Base-by-base conservation (phyloP, 1,140 invertebrate species). In the Theocolax elegans region DNA sequence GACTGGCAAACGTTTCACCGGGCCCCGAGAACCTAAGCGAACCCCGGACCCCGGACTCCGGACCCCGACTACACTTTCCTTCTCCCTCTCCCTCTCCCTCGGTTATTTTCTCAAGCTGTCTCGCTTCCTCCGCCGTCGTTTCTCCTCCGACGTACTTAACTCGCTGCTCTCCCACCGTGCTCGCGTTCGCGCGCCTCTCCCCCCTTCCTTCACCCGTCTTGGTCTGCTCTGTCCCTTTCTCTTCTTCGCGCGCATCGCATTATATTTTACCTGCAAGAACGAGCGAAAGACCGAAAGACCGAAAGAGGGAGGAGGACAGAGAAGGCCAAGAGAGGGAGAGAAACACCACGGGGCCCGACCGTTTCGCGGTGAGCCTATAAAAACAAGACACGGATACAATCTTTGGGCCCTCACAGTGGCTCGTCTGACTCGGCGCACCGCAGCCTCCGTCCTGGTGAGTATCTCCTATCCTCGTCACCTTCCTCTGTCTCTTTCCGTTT, bases 331-430 rank as follows among this genome's bases (percentile, higher is more conserved):
- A 9, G 35, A 58, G 29, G 23, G 51, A 54, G 35, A 46, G 42
- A 46, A 60, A 42, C 48, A 69, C 46, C 59, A 65, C 78, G 35
- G 74, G 79, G 77, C 76, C 72, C 78, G 72, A 75, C 75, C 80
- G 79, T 80, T 80, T 81, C 80, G 62, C 54, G 80, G 78, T 69
- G 78, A 81, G 79, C 80, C 81, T 85, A 84, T 83, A 86, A 85
- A 85, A 84, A 85, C 83, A 86, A 85, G 82, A 84, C 83, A 83
- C 74, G 73, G 83, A 82, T 86, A 83, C 81, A 83, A 83, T 84
- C 79, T 80, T 79, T 74, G 77, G 79, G 77, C 80, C 81, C 80
- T 83, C 81, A 81, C 83, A 80, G 82, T 84, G 82, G 84, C 82
- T 84, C 80, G 76, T 81, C 76, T 69, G 77, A 80, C 80, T 81